Evolutionary conservation across 2,888 invertebrate species (phyloP).

Genomic region (Sinodicranocentrus sp.): DNA sequence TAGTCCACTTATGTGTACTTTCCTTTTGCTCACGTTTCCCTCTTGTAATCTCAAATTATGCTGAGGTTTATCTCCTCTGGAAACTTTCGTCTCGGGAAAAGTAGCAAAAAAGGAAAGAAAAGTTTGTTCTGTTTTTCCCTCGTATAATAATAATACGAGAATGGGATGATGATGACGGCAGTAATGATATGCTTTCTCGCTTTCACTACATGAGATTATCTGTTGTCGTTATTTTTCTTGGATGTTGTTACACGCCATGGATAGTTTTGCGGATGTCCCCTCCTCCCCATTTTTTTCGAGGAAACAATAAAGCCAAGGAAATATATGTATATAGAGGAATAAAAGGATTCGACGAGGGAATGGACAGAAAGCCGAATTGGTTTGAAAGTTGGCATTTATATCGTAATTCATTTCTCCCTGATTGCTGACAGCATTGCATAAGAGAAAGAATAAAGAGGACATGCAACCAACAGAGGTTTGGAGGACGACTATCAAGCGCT

Average conservation of each 20-base stretch:
- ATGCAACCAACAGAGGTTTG: neutral
- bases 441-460: constrained; percentile 7
- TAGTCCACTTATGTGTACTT: too few relatives aligned
- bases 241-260: neutral
- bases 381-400: constrained; percentile 43
- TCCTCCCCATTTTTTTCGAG: constrained; percentile 16
- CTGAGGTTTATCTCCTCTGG: too few relatives aligned
- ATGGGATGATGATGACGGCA: constrained; percentile 1
- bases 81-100: too few relatives aligned
- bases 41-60: too few relatives aligned
- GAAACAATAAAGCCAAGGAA: too few relatives aligned
- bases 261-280: constrained; percentile 22
- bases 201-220: neutral
- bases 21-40: too few relatives aligned
- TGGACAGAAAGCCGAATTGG: constrained; percentile 43
- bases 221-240: neutral
- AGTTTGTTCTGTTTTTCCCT: neutral
- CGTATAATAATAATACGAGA: neutral
- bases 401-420: constrained; percentile 49
- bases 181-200: neutral
- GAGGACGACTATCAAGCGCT: neutral
- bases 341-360: too few relatives aligned
- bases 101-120: constrained; percentile 14
- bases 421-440: neutral
- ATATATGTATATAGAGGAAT: too few relatives aligned